Percentiles rank a stretch among this genome's conserved stretches.
Evolutionary conservation across 2,797 vertebrate genomes (phyloP).

Genomic region (Syngnathus acus): DNA sequence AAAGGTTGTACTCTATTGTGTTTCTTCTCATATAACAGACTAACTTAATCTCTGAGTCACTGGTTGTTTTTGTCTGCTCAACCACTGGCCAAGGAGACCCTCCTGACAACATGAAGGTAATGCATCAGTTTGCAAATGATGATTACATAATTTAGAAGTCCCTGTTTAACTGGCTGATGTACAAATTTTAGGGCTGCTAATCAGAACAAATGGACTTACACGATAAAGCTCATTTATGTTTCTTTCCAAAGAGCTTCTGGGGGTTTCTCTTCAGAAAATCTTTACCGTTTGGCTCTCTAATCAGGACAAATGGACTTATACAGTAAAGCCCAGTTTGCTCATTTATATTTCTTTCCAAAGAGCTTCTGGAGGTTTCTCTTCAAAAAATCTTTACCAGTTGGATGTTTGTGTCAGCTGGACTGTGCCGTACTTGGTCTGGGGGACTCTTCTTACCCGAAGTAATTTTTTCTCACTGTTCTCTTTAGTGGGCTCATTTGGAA

Average conservation of each 20-base stretch:
- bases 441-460: slow-evolving; percentile 94
- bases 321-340: not conserved
- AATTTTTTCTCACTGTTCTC: slow-evolving; percentile 15
- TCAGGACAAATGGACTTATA: too few species aligned
- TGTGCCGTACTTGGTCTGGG: slow-evolving; percentile 87
- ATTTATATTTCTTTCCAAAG: slow-evolving; percentile 47
- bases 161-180: too few species aligned
- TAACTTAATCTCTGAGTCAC: slow-evolving; percentile 78
- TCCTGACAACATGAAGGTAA: slow-evolving; percentile 97
- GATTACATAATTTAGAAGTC: not conserved
- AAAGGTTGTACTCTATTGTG: not conserved
- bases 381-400: slow-evolving; percentile 75
- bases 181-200: too few species aligned
- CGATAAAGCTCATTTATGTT: not conserved
- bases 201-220: too few species aligned
- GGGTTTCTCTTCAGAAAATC: slow-evolving; percentile 87
- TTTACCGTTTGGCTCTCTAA: slow-evolving; percentile 59
- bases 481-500: not conserved
- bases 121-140: too few species aligned
- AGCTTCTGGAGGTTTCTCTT: slow-evolving; percentile 94
- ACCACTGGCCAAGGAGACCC: slow-evolving; percentile 93
- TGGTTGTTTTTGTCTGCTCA: slow-evolving; percentile 89
- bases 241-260: slow-evolving; percentile 82
- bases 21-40: slow-evolving; percentile 61
- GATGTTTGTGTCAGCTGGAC: slow-evolving; percentile 81